Evolutionary conservation across 1,140 invertebrate genomes (phyloP), one percentile per base, ranked within the genome.

Genomic region (Anagrus nilaparvatae): DNA sequence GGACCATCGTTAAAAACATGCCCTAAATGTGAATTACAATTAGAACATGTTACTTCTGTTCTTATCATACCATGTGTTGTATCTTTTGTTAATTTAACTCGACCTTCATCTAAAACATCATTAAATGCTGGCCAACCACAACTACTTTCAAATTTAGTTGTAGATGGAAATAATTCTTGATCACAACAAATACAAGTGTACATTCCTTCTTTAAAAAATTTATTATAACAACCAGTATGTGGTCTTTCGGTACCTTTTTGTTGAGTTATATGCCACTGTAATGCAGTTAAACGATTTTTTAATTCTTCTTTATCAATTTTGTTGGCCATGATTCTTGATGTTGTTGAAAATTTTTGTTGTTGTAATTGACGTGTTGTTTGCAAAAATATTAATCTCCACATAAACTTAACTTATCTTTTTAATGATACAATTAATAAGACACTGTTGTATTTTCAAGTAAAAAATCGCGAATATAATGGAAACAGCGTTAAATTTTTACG

Each of bases 1-100:
- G 95, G 95, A 49, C 95, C 95, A 65, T 99, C 95, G 59, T 95
- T 87, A 70, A 98, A 99, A 24, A 98, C 89, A 64, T 99, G 96
- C 10, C 96, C 95, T 51, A 98, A 76, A 71, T 98, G 95, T 43
- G 92, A 82, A 39, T 79, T 79, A 71, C 95, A 99, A 56, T 87
- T 77, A 38, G 87, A 79, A 63, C 92, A 97, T 49, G 80, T 79
- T 61, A 87, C 84, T 66, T 89, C 85, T 47, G 84, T 87, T 69
- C 85, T 76, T 67, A 84, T 78, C 72, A 87, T 77, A 75, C 86
- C 86, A 84, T 87, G 84, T 73, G 87, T 87, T 27, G 84, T 82
- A 63, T 96, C 92, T 56, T 85, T 81, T 52, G 81, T 87, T 48
- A 93, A 66, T 54, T 86, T 91, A 3, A 97, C 79, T 70, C 83